A percentile compares a stretch with the other conserved stretches of the same genome.
Conservation (phyloP, 1,140 invertebrate species). For the Heterodera carotae region DNA sequence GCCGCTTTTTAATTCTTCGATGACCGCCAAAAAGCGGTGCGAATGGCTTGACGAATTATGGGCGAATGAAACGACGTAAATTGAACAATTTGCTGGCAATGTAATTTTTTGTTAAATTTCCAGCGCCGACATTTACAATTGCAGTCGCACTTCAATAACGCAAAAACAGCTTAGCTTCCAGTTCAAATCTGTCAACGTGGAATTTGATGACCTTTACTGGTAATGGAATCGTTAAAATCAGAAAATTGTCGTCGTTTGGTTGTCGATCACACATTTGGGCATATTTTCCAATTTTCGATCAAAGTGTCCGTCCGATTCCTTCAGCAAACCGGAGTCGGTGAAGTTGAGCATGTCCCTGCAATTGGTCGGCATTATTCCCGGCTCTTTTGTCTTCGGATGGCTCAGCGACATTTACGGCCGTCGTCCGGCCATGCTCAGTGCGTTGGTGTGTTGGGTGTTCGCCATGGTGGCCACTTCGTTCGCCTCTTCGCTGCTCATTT, state of each 20-base stretch:
- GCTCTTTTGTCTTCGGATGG: slow-evolving; percentile 32
- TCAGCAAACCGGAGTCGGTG: neutral
- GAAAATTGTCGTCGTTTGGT: too few species aligned
- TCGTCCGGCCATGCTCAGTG: slow-evolving; percentile 40
- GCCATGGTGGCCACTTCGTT: slow-evolving; percentile 50
- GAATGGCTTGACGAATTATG: slow-evolving; percentile 8
- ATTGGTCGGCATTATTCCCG: slow-evolving; percentile 35
- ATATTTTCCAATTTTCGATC: too few species aligned
- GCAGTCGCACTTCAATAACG: slow-evolving; percentile 15
- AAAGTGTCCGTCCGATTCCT: neutral
- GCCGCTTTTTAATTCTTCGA: neutral
- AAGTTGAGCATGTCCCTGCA: slow-evolving; percentile 20
- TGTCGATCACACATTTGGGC: too few species aligned
- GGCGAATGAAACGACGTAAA: slow-evolving; percentile 22
- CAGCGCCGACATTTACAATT: slow-evolving; percentile 10
- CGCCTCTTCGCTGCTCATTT: slow-evolving; percentile 39
- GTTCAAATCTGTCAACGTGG: slow-evolving; percentile 12
- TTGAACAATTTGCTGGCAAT: neutral
- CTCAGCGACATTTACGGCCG: slow-evolving; percentile 32
- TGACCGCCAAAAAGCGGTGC: slow-evolving; percentile 41
- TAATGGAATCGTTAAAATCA: neutral
- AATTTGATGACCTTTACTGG: slow-evolving; percentile 15
- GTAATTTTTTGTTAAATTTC: slow-evolving; percentile 17
- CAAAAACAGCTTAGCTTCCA: neutral
- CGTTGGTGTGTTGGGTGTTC: slow-evolving; percentile 41